phyloP scores from a whole-genome alignment of 1,140 invertebrate species.

The Xylocopa sonorina region DNA sequence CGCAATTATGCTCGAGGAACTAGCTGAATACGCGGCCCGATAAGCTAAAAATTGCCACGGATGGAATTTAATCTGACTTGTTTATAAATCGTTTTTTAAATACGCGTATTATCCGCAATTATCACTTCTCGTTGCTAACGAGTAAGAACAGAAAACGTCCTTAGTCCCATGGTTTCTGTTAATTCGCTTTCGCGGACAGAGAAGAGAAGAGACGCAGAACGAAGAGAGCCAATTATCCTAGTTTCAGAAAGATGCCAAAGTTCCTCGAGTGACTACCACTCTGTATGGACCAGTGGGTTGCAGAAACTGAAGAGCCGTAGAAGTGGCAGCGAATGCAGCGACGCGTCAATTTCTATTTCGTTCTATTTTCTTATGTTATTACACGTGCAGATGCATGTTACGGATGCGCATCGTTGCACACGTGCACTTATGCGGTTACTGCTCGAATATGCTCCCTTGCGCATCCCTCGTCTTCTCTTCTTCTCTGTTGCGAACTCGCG shows the following conservation, averaged over 20 bases:
- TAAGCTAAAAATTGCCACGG: no score
- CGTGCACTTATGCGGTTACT: constrained; percentile 2
- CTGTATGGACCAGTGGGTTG: background rate
- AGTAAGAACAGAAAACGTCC: no score
- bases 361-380: constrained; percentile 42
- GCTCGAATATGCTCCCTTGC: background rate
- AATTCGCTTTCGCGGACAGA: background rate
- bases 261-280: constrained; percentile 3
- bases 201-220: background rate
- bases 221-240: background rate
- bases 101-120: background rate
- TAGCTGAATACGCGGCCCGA: background rate
- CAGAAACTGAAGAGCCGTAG: background rate
- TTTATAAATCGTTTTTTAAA: no score
- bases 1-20: background rate
- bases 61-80: no score
- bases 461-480: background rate
- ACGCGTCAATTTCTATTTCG: constrained; percentile 23
- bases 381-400: constrained; percentile 35
- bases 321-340: background rate
- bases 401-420: constrained; percentile 29
- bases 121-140: background rate
- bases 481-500: background rate
- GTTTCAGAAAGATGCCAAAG: background rate
- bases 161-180: background rate